Conservation (phyloP, 2,888 invertebrate species). For the Eilema depressum region DNA sequence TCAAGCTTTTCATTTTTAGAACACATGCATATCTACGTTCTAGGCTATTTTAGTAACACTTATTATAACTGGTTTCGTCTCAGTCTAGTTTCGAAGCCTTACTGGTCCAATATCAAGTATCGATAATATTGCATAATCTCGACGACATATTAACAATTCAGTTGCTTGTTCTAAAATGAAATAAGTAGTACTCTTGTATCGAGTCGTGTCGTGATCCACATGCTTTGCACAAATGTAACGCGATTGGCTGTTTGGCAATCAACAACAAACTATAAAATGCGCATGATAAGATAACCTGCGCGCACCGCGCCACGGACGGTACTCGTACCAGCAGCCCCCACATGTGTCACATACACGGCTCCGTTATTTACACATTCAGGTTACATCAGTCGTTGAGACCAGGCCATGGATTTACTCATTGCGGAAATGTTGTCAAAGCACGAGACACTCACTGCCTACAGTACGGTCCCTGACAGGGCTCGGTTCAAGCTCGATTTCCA, state of each 20-base stretch:
- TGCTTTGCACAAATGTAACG: conserved; percentile 38
- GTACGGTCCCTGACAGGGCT: conserved; percentile 15
- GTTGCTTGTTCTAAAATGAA: conserved; percentile 15
- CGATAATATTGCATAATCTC: conserved; percentile 14
- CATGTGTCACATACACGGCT: conserved; percentile 23
- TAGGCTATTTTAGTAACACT: neutral
- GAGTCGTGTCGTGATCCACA: conserved; percentile 28
- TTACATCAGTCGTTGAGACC: neutral
- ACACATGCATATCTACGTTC: neutral
- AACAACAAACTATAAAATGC: conserved; percentile 51
- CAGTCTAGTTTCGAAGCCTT: neutral
- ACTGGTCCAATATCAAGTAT: neutral
- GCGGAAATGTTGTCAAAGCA: neutral
- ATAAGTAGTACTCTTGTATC: conserved; percentile 29
- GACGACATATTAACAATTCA: conserved; percentile 6
- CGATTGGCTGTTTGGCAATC: conserved; percentile 60
- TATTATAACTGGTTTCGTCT: neutral
- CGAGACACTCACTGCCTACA: neutral
- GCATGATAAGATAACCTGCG: conserved; percentile 64
- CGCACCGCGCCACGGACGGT: conserved; percentile 17
- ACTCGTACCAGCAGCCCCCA: neutral
- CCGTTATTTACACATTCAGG: neutral
- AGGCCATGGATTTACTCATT: neutral
- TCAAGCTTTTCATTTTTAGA: neutral
- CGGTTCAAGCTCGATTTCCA: conserved; percentile 26